Conservation (phyloP, 2,888 invertebrate species). For the Drosophila heteroneura region DNA sequence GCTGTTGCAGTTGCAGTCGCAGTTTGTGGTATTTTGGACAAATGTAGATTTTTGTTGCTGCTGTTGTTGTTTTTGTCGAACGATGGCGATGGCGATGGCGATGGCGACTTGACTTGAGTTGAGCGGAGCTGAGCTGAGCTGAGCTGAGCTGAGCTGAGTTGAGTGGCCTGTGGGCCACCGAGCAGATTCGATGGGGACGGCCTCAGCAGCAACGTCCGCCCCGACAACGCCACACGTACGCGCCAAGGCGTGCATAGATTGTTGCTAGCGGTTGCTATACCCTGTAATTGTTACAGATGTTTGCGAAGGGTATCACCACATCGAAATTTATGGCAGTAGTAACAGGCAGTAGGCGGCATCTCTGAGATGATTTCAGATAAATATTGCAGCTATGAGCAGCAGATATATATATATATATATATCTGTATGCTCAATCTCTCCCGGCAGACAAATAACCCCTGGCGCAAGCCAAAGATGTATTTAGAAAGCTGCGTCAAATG, state of each 20-base stretch:
- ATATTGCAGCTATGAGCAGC: not conserved
- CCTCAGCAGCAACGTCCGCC: constrained; percentile 60
- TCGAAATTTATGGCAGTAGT: not conserved
- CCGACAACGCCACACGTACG: constrained; percentile 78
- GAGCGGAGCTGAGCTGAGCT: not conserved
- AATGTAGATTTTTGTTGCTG: constrained; percentile 69
- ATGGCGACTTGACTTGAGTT: constrained; percentile 16
- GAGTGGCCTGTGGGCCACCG: constrained; percentile 72
- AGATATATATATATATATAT: not conserved
- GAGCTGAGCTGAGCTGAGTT: constrained; percentile 54
- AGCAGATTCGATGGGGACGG: constrained; percentile 64
- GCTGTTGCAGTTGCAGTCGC: constrained; percentile 47
- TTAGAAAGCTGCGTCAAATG: not conserved
- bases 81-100: constrained; percentile 31
- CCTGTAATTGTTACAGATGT: not conserved
- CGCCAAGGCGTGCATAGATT: constrained; percentile 68
- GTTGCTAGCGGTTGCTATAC: constrained; percentile 24
- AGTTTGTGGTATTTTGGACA: constrained; percentile 76
- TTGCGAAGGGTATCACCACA: not conserved
- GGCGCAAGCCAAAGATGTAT: not conserved
- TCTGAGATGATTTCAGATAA: not conserved
- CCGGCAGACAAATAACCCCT: too few relatives aligned
- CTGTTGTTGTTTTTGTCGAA: constrained; percentile 30
- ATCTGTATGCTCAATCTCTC: not conserved
- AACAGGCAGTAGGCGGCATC: not conserved